Base-by-base conservation (phyloP, 2,113 vertebrate species). In the Petaurus breviceps region DNA sequence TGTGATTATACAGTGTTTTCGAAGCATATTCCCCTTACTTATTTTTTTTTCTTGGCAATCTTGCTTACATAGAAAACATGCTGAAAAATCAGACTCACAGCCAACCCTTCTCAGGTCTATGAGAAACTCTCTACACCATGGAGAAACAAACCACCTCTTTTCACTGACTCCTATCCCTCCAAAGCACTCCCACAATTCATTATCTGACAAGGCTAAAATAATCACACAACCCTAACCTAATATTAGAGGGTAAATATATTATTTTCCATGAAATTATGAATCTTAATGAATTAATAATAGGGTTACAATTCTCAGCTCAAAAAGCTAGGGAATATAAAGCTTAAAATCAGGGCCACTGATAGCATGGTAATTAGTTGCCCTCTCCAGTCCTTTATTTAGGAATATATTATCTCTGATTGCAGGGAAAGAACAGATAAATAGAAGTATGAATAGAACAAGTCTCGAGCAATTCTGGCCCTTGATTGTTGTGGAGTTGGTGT, bases 221-320 rank as follows among this genome's bases (percentile, higher is more conserved):
- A 93, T 77, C 51, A 1, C 0, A 16, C n/a, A 52, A 91, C 95
- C 77, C 14, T 93, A 43, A 90, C 96, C 91, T 91, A 51, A 7
- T 1, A 51, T 23, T 0, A 28, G 61, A 84, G 95, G 97, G 92
- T 92, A 95, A 97, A 93, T 8, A 16, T 14, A 23, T 43, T 55
- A 94, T 95, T 94, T 92, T 22, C 10, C 31, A 46, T 91, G 92
- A 93, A 96, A 94, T 93, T 77, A 91, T 54, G n/a, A 55, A 95
- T 96, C 93, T 92, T 97, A 94, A 97, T 97, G 97, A 97, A 96
- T 96, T 97, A 97, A 97, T 97, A 95, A 94, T 94, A 95, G 91
- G 0, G 50, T 94, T 77, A 26, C 3, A 24, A 93, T 94, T 95
- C 92, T 77, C 95, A 93, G 46, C 91, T 95, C 52, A 84, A 96